phyloP scores from a whole-genome alignment of 2,888 invertebrate genomes.

The Microctonus aethiopoides region DNA sequence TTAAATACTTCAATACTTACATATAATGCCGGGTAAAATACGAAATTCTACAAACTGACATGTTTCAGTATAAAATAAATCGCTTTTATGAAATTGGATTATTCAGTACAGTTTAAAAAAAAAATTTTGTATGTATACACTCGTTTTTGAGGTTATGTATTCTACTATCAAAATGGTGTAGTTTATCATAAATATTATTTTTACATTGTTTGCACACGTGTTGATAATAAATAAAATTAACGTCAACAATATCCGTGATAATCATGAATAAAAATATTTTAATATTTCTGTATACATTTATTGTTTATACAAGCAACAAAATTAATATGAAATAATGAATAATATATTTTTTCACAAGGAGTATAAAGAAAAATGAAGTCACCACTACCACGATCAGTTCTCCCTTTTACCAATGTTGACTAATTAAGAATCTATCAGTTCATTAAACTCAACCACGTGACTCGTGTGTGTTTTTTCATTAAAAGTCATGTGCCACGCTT shows the following conservation, averaged over 20 bases:
- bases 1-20: constrained; percentile 5
- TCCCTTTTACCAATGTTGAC: too few species aligned
- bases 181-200: background rate
- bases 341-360: too few species aligned
- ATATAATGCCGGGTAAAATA: constrained; percentile 5
- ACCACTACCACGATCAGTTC: too few species aligned
- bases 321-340: too few species aligned
- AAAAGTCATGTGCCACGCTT: too few species aligned
- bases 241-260: background rate
- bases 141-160: background rate
- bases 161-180: background rate
- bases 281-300: too few species aligned
- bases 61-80: constrained; percentile 33
- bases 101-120: background rate
- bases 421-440: too few species aligned
- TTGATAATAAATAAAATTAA: background rate
- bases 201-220: background rate
- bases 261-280: too few species aligned
- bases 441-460: too few species aligned
- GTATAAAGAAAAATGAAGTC: too few species aligned
- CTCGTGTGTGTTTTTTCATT: too few species aligned
- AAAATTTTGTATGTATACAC: background rate
- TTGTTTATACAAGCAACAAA: too few species aligned
- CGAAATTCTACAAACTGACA: constrained; percentile 46
- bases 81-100: constrained; percentile 16